A percentile compares a stretch with the other conserved stretches of the same genome.
Evolutionary conservation across 2,888 invertebrate species (phyloP).

Genomic region (Sesia apiformis): DNA sequence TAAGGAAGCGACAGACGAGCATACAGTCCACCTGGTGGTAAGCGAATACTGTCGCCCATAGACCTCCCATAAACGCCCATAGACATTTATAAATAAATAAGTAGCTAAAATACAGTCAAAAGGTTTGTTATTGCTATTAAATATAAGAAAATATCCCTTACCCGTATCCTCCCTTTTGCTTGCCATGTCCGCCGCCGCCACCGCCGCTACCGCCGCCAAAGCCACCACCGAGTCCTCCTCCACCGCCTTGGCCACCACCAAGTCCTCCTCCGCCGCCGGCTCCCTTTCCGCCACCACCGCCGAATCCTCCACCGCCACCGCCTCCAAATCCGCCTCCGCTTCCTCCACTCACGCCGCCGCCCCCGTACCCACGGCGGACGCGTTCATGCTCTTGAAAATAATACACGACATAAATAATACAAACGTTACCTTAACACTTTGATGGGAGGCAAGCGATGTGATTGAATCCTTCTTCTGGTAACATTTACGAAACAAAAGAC

Average conservation of each 20-base stretch:
- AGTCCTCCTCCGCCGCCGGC: slow-evolving; percentile 19
- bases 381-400: neutral
- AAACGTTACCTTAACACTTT: too few species aligned
- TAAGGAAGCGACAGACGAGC: too few species aligned
- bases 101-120: too few species aligned
- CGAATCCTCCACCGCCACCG: slow-evolving; percentile 14
- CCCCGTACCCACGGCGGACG: slow-evolving; percentile 14
- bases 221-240: slow-evolving; percentile 1
- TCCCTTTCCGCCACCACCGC: slow-evolving; percentile 28
- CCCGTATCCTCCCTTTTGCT: slow-evolving; percentile 31
- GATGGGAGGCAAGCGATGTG: too few species aligned
- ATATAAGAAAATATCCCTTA: slow-evolving; percentile 12
- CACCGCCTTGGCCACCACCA: neutral
- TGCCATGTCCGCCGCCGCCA: slow-evolving; percentile 19
- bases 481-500: too few species aligned
- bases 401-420: too few species aligned
- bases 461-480: too few species aligned
- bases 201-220: slow-evolving; percentile 1
- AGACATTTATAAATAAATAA: too few species aligned
- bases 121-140: neutral
- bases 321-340: slow-evolving; percentile 11
- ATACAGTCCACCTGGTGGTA: too few species aligned
- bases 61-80: too few species aligned
- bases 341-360: slow-evolving; percentile 8
- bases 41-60: too few species aligned